phyloP scores from a whole-genome alignment of 2,113 vertebrate species.

The Sceloporus undulatus region DNA sequence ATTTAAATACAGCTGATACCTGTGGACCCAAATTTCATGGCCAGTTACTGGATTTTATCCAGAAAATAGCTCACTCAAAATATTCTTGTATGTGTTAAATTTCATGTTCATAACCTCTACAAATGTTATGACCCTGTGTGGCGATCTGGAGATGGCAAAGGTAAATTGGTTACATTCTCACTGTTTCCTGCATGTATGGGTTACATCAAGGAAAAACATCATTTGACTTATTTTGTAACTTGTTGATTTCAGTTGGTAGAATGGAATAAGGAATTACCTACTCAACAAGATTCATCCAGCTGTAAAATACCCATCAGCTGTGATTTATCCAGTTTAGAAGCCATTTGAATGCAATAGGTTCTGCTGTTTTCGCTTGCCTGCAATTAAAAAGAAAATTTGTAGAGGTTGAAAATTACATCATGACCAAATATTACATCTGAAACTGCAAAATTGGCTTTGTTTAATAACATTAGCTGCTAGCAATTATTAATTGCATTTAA shows the following conservation, averaged over 20 bases:
- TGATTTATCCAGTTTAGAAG: slow-evolving; percentile 34
- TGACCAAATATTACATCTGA: neutral
- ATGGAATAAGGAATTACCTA: neutral
- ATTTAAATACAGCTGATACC: neutral
- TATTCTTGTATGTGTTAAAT: neutral
- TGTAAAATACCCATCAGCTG: slow-evolving; percentile 14
- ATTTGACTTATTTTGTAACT: neutral
- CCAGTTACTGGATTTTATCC: neutral
- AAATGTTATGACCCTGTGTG: neutral
- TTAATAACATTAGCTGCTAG: slow-evolving; percentile 60
- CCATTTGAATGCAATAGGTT: slow-evolving; percentile 19
- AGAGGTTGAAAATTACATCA: slow-evolving; percentile 15
- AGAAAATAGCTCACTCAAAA: neutral
- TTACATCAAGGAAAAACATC: neutral
- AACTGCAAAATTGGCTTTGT: slow-evolving; percentile 26
- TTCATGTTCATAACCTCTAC: neutral
- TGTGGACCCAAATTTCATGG: neutral
- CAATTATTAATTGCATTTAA: slow-evolving; percentile 37
- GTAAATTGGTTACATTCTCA: neutral
- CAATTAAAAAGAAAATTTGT: slow-evolving; percentile 31
- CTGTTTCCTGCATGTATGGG: neutral
- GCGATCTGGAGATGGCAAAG: neutral
- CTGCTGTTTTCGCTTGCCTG: slow-evolving; percentile 20
- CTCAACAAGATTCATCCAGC: neutral
- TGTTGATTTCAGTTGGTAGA: neutral